Evolutionary conservation across 2,113 vertebrate species (phyloP).

Genomic region (Trichomycterus rosablanca): DNA sequence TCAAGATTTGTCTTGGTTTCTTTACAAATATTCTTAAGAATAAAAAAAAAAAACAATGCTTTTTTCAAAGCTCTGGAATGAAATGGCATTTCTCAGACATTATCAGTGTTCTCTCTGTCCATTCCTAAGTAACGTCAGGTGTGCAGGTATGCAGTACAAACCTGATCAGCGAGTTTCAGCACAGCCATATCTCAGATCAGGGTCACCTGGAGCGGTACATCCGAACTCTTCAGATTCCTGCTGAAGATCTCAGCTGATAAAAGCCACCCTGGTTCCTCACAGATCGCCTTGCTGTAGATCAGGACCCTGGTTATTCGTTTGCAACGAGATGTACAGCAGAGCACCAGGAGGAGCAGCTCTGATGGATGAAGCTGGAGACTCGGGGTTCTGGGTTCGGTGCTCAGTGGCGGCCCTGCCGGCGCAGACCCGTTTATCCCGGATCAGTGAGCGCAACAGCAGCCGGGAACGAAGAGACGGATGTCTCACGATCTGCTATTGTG

Average conservation of each 20-base stretch:
- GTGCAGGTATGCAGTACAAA: constrained; percentile 46
- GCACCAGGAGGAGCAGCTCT: constrained; percentile 6
- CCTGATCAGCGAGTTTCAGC: constrained; percentile 74
- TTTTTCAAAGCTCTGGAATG: no score
- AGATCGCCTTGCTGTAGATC: constrained; percentile 7
- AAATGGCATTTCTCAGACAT: no score
- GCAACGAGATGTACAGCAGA: not conserved
- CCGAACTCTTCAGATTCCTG: constrained; percentile 41
- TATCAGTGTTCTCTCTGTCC: no score
- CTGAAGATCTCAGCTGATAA: not conserved
- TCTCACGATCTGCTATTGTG: no score
- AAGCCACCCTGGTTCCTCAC: not conserved
- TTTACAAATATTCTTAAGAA: no score
- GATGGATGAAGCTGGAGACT: constrained; percentile 39
- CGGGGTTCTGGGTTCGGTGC: no score
- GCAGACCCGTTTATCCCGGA: constrained; percentile 55
- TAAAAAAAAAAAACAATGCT: no score
- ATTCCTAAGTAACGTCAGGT: no score
- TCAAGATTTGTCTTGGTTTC: no score
- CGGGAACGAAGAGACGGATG: no score
- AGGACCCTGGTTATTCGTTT: not conserved
- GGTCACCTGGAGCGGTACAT: constrained; percentile 57
- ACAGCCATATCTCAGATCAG: constrained; percentile 75
- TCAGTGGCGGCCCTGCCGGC: constrained; percentile 53
- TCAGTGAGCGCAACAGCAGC: constrained; percentile 42